A percentile compares a stretch with the other conserved stretches of the same genome.
phyloP scores from a whole-genome alignment of 2,113 vertebrate genomes.

The Turdus rufiventris region DNA sequence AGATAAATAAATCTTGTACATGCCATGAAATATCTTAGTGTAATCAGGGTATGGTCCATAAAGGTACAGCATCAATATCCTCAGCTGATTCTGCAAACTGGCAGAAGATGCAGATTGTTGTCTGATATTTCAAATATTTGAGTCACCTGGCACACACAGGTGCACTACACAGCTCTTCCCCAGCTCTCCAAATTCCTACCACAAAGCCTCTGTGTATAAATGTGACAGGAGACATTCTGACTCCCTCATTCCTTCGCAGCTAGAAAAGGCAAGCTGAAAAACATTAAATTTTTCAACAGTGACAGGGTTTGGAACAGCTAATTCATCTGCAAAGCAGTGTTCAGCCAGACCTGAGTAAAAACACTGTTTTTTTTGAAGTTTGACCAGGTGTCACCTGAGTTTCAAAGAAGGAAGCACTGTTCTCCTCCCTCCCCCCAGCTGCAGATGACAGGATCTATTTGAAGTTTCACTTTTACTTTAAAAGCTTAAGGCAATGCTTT shows the following conservation, averaged over 20 bases:
- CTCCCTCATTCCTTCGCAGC: not conserved
- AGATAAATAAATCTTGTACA: not conserved
- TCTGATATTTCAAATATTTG: not conserved
- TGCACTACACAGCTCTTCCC: not conserved
- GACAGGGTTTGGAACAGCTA: not conserved
- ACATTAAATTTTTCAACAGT: not conserved
- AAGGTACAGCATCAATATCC: not conserved
- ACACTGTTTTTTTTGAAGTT: not conserved
- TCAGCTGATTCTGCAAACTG: not conserved
- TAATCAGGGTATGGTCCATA: not conserved
- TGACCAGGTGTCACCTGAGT: slow-evolving; percentile 4
- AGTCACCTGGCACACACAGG: not conserved
- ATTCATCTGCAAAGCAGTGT: not conserved
- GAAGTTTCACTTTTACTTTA: not conserved
- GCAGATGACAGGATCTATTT: not conserved
- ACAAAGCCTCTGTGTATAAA: rapidly evolving
- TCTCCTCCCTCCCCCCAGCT: not conserved
- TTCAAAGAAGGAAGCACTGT: not conserved
- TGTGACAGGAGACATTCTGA: not conserved
- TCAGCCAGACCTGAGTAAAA: not conserved
- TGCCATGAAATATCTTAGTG: not conserved
- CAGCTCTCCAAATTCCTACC: not conserved
- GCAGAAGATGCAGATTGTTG: not conserved
- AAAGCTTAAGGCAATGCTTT: slow-evolving; percentile 17
- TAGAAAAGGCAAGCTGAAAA: not conserved